Conservation (phyloP, 53 echinoderm and acorn worm species). For the Mesocentrotus franciscanus region DNA sequence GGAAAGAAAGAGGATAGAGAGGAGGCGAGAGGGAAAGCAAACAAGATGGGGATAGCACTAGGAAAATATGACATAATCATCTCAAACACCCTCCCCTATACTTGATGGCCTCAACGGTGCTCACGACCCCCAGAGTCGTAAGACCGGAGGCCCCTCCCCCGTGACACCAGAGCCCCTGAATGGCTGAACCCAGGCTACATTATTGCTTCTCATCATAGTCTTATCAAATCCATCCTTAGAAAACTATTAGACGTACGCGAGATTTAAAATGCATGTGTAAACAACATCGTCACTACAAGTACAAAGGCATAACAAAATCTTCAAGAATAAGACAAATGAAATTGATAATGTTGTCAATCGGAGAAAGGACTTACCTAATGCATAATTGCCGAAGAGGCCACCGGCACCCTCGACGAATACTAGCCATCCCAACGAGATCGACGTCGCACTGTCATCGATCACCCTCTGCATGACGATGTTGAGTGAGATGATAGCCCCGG, state of each 20-base stretch:
- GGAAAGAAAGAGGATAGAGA: too few species aligned
- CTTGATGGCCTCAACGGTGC: too few species aligned
- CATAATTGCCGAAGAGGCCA: slow-evolving; percentile 17
- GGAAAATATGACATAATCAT: too few species aligned
- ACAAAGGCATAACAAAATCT: slow-evolving; percentile 37
- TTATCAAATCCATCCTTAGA: background rate
- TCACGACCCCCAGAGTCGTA: too few species aligned
- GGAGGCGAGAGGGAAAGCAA: too few species aligned
- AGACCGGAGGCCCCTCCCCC: too few species aligned
- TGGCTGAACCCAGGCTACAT: too few species aligned
- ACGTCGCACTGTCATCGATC: slow-evolving; percentile 21
- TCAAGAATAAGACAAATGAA: background rate
- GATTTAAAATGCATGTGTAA: background rate
- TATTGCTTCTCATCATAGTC: too few species aligned
- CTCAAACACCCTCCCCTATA: too few species aligned
- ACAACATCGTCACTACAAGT: slow-evolving; percentile 33
- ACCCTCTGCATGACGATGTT: slow-evolving; percentile 56
- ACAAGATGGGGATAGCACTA: too few species aligned
- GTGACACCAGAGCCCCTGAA: too few species aligned
- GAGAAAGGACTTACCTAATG: slow-evolving; percentile 2
- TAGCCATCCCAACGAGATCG: slow-evolving; percentile 47
- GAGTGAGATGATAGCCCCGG: slow-evolving; percentile 39
- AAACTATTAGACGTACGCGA: background rate
- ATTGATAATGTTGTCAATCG: slow-evolving; percentile 1
- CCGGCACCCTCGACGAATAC: slow-evolving; percentile 38